Base-by-base conservation (phyloP, 2,888 invertebrate genomes). In the Brassicogethes aeneus region DNA sequence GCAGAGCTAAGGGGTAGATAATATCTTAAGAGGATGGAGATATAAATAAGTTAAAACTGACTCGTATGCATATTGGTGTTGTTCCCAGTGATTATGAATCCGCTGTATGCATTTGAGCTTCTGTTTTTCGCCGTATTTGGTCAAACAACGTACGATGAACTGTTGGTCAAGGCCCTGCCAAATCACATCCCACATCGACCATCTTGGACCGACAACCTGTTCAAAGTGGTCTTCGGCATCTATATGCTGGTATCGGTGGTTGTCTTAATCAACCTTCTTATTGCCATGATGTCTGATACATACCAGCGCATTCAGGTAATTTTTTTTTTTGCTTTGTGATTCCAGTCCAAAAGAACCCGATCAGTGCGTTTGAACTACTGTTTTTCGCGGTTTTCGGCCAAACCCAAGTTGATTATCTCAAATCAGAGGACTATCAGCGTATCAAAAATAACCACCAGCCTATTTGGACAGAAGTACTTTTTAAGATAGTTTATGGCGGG, bases 241-340 rank as follows among this genome's bases (percentile, higher is more conserved):
- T 97, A 96, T 81, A 85, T 96, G 82, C 82, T 96, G 81, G 92
- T 97, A 70, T 93, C 94, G 57, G 86, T 95, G 68, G 90, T 97
- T 73, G 96, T 97, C 68, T 82, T 97, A 64, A 92, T 96, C 74
- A 96, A 97, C 75, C 84, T 97, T 69, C 86, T 97, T 70, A 97
- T 97, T 81, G 97, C 97, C 76, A 96, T 97, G 96, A 96, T 97
- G 95, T 95, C 95, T 73, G 96, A 97, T 79, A 97, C 97, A 62
- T 97, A 99, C 73, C 96, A 97, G 72, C 82, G 95, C 66, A 96
- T 96, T 65, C 91, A 99, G 82, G 96, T 96, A 82, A 79, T 72
- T 76, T 69, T 34, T 53, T 51, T 53, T 34, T 53, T 51, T 53
- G 43, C 53, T 66, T 68, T 73, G 70, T 77, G 74, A 23, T 79